These are phyloP conservation scores for Rhynchotus rufescens DNA, from an alignment of 2,797 vertebrate species.

Conservation along the genomic window DNA sequence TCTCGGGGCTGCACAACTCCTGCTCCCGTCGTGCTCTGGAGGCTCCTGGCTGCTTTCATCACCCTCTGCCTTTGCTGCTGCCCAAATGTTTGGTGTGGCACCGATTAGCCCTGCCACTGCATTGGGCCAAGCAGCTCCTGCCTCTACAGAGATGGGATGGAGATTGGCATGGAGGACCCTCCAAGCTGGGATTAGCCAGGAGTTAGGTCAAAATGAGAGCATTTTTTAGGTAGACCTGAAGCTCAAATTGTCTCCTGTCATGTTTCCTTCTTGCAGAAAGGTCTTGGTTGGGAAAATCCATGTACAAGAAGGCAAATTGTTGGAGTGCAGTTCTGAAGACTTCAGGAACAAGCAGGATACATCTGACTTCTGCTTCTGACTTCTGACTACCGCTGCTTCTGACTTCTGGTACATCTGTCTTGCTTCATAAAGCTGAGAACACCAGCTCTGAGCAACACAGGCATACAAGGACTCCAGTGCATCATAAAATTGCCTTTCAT, in stretches of 20 bases:
- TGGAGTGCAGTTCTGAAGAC: accelerated
- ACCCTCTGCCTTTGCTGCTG: not conserved
- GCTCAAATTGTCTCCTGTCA: not conserved
- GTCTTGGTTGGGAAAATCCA: not conserved
- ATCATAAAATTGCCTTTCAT: not conserved
- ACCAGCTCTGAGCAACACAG: accelerated
- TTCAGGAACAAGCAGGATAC: not conserved
- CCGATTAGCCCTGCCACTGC: too few species aligned
- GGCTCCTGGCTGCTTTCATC: not conserved
- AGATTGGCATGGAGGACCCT: not conserved
- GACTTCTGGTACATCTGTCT: not conserved
- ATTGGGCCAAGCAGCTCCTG: not conserved
- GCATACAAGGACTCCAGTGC: accelerated
- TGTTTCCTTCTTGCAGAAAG: not conserved
- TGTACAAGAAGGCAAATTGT: not conserved
- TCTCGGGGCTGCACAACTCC: accelerated
- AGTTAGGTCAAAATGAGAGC: not conserved
- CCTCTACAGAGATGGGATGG: not conserved
- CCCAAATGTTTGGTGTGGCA: too few species aligned
- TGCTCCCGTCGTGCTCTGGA: accelerated
- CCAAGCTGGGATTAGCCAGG: not conserved
- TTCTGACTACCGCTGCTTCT: too few species aligned
- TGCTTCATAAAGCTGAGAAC: not conserved
- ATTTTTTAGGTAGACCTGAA: not conserved
- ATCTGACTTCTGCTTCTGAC: not conserved